Evolutionary conservation across 2,797 vertebrate species (phyloP).

Genomic region (Sphenopsis melanotis): DNA sequence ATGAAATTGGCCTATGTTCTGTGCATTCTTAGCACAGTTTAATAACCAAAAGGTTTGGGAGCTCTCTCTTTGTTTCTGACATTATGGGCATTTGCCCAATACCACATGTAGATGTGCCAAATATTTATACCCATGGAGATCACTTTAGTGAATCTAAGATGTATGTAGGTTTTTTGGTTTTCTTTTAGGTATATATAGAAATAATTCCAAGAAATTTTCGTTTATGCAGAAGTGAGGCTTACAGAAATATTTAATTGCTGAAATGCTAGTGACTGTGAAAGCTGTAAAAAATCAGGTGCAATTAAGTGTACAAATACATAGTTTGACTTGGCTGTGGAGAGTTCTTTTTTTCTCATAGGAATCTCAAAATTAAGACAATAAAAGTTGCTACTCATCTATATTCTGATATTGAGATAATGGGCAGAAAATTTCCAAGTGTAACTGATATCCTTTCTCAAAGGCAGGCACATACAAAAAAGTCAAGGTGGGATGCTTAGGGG

Average conservation of each 20-base stretch:
- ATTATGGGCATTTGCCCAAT: not conserved
- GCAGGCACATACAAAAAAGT: not conserved
- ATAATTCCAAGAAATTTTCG: not conserved
- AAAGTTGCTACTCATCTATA: not conserved
- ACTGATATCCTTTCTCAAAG: not conserved
- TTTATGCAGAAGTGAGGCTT: not conserved
- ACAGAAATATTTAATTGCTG: not conserved
- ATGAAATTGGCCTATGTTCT: not conserved
- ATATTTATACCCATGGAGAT: not conserved
- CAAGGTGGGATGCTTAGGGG: not conserved
- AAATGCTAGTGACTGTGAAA: not conserved
- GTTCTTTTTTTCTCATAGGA: not conserved
- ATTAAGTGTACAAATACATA: not conserved
- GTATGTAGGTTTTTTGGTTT: fast-evolving
- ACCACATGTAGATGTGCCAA: not conserved
- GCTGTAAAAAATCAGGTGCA: not conserved
- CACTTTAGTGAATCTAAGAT: not conserved
- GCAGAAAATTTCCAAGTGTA: not conserved
- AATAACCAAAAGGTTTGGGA: not conserved
- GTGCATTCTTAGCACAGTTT: not conserved
- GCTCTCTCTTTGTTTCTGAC: not conserved
- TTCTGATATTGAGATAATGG: not conserved
- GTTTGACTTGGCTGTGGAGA: not conserved
- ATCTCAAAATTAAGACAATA: not conserved
- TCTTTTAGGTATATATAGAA: not conserved